Base-by-base conservation (phyloP, 2,888 invertebrate genomes). In the Byasa hedistus region DNA sequence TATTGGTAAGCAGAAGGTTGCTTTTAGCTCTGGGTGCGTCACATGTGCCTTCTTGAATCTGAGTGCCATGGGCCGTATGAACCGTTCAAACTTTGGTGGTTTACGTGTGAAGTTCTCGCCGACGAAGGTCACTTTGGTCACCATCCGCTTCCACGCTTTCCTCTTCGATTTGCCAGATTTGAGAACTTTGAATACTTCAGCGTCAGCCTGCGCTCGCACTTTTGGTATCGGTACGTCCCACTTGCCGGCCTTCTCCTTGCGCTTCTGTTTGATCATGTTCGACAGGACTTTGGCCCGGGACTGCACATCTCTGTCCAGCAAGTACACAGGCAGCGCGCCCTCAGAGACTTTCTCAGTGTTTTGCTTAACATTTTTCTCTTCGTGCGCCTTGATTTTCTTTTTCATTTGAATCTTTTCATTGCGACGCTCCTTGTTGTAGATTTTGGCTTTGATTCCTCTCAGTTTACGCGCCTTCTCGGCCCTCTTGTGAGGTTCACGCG, bases 201-300 rank as follows among this genome's bases (percentile, higher is more conserved):
- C 95, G 78, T 99, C 99, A 1, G 98, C 96, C 76, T 99, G 98
- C 0, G 98, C 98, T 78, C 96, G 94, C 0, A 99, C 99, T 94
- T 99, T 99, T 0, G 99, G 99, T 80, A 99, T 96, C 0, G 99
- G 99, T 0, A 99, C 99, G 79, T 99, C 98, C 99, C 99, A 99
- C 93, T 99, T 99, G 0, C 99, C 99, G 65, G 98, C 99, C 80
- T 99, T 99, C 83, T 99, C 99, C 87, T 99, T 99, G 0, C 99
- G 94, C 87, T 99, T 99, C 87, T 99, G 99, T 89, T 99, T 99
- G 70, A 99, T 98, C 97, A 99, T 99, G 84, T 99, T 99, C 0
- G 99, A 99, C 0, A 99, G 92, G 24, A 99, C 96, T 88, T 99
- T 99, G 2, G 99, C 98, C 57, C 97, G 93, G 1, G 96, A 96